Base-by-base conservation (phyloP, 2,797 vertebrate genomes). In the Enteromius trimaculatus region DNA sequence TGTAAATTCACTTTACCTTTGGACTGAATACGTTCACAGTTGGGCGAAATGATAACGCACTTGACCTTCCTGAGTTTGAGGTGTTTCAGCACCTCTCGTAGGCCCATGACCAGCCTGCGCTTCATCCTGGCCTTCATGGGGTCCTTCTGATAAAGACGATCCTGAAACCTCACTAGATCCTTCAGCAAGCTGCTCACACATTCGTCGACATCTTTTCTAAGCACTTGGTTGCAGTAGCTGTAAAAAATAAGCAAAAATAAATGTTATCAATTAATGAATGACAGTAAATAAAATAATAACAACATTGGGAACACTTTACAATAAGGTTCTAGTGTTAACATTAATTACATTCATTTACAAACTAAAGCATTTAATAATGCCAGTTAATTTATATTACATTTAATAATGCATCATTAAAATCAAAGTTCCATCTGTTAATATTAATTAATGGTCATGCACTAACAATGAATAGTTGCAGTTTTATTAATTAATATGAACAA, bases 221-320 rank as follows among this genome's bases (percentile, higher is more conserved):
- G 96, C 87, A 99, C 95, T 90, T 99, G 98, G 90, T 94, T 99
- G 92, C 98, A 99, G 79, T 99, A 99, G 88, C 98, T 99, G 90
- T 71, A n/a, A 88, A 71, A 79, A 39, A n/a, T n/a, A 19, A 44
- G 7, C 26, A 44, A 11, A 44, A 55, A 58, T n/a, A 21, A 31
- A 16, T 17, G 6, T 19, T 42, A 47, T 47, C 29, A 53, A 62
- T 44, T 10, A 21, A 60, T 19, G 21, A 6, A 60, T 26, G 1
- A 14, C 23, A 60, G 26, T 29, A 14, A 60, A 60, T 11, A 2
- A 39, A 58, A 58, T 23, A 11, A 55, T n/a, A n/a, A 55, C 23
- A 53, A 21, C 21, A 53, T 23, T 58, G 3, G n/a, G 10, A 58
- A 29, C 58, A 29, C 26, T 29, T 62, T 29, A 29, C 23, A 62